A percentile compares a stretch with the other conserved stretches of the same genome.
phyloP scores from a whole-genome alignment of 2,797 vertebrate genomes.

The Enteromius mattozi region DNA sequence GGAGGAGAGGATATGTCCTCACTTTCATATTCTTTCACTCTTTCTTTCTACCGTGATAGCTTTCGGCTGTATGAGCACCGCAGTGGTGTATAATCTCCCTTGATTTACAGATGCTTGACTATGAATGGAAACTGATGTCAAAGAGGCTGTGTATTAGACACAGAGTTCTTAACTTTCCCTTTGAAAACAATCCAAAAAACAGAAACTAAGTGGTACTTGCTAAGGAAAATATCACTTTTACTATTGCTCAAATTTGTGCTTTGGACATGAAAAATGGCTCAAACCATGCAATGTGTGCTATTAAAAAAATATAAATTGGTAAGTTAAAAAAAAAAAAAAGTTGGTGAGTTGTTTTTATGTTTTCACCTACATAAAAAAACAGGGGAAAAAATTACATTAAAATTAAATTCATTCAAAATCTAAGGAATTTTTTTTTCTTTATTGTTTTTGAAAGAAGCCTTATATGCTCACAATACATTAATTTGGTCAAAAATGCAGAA shows the following conservation, averaged over 20 bases:
- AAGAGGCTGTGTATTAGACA: constrained; percentile 21
- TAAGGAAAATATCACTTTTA: neutral
- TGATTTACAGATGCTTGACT: constrained; percentile 38
- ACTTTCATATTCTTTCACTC: constrained; percentile 17
- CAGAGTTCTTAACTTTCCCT: neutral
- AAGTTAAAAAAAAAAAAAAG: no score
- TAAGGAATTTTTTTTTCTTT: neutral
- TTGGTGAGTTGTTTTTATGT: neutral
- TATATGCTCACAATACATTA: neutral
- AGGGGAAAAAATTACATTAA: neutral
- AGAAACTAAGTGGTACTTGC: neutral
- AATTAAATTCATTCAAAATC: neutral
- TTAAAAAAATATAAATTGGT: neutral
- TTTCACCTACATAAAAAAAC: neutral
- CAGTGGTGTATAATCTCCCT: constrained; percentile 22
- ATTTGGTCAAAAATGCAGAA: neutral
- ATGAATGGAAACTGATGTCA: constrained; percentile 30
- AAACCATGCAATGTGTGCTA: neutral
- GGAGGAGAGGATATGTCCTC: constrained; percentile 28
- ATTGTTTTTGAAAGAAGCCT: neutral
- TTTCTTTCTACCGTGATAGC: constrained; percentile 11
- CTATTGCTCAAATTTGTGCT: neutral
- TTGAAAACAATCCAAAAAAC: constrained; percentile 17
- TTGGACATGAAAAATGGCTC: neutral
- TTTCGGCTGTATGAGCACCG: neutral